These are phyloP conservation scores for Calidris pygmaea DNA, from an alignment of 2,113 vertebrate genomes.

Conservation along the genomic window DNA sequence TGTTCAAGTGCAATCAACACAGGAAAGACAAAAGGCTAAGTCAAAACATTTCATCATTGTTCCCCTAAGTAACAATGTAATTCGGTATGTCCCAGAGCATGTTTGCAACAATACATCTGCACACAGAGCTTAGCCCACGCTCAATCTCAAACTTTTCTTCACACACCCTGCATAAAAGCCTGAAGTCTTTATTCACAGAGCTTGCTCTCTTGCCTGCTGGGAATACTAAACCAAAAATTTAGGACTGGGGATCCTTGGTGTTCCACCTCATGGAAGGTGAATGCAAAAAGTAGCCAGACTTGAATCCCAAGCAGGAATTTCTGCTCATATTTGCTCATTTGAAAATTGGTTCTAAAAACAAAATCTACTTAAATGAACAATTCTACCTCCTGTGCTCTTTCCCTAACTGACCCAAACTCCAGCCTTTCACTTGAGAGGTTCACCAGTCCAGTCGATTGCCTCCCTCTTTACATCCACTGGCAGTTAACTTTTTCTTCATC, in stretches of 20 bases:
- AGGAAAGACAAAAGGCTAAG: conserved; percentile 20
- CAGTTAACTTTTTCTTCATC: not conserved
- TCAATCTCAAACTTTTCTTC: conserved; percentile 28
- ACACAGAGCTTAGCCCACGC: not conserved
- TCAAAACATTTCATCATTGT: conserved; percentile 35
- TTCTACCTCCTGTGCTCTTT: not conserved
- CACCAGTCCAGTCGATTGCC: not conserved
- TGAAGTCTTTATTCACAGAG: not conserved
- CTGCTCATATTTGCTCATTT: conserved; percentile 1
- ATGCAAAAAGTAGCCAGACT: conserved; percentile 20
- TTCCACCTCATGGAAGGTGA: not conserved
- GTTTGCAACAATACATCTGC: conserved; percentile 39
- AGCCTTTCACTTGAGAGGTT: not conserved
- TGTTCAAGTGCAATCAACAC: conserved; percentile 16
- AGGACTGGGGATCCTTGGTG: not conserved
- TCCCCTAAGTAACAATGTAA: conserved; percentile 25
- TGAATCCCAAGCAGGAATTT: conserved; percentile 34
- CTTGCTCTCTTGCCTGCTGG: conserved; percentile 18
- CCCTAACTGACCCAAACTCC: not conserved
- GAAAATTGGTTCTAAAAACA: not conserved
- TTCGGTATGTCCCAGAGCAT: conserved; percentile 16
- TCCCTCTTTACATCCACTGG: not conserved
- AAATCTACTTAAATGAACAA: not conserved
- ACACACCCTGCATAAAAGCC: conserved; percentile 17
- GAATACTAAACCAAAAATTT: conserved; percentile 1